These are phyloP conservation scores for Xylophagus ater DNA, from an alignment of 2,888 invertebrate species.

Conservation along the genomic window DNA sequence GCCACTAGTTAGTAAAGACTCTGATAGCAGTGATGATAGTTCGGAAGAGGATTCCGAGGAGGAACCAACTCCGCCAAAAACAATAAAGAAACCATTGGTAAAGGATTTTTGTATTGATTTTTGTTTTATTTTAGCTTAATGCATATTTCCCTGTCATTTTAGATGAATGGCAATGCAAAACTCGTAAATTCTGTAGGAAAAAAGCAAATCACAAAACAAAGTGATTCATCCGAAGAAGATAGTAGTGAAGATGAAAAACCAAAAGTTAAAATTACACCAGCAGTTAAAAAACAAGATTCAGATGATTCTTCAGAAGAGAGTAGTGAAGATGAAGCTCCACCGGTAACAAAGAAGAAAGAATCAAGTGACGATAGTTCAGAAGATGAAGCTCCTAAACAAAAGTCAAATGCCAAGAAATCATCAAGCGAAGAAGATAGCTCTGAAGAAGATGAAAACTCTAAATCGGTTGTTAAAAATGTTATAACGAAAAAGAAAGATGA, in stretches of 20 bases:
- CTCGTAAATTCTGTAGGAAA: too few species aligned
- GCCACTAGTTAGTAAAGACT: too few species aligned
- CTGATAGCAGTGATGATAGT: slow-evolving; percentile 34
- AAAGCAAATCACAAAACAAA: too few species aligned
- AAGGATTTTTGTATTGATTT: slow-evolving; percentile 7
- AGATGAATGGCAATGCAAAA: slow-evolving; percentile 8
- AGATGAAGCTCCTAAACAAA: slow-evolving; percentile 18
- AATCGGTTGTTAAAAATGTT: slow-evolving; percentile 19
- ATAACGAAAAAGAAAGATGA: slow-evolving; percentile 31
- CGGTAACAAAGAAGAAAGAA: too few species aligned
- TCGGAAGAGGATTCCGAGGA: too few species aligned
- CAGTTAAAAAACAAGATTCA: slow-evolving; percentile 15
- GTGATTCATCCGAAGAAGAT: slow-evolving; percentile 28
- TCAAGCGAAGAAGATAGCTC: slow-evolving; percentile 20
- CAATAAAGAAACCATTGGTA: slow-evolving; percentile 12
- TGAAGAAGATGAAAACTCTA: slow-evolving; percentile 16
- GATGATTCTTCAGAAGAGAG: neutral
- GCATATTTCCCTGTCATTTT: too few species aligned
- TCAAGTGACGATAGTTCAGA: slow-evolving; percentile 20
- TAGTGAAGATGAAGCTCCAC: slow-evolving; percentile 3
- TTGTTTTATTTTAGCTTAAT: neutral
- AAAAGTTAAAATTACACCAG: slow-evolving; percentile 13
- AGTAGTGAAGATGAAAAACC: slow-evolving; percentile 35
- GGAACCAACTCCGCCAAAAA: slow-evolving; percentile 12
- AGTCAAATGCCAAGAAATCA: slow-evolving; percentile 22